Conservation (phyloP, 2,113 vertebrate genomes). For the Isichthys henryi region DNA sequence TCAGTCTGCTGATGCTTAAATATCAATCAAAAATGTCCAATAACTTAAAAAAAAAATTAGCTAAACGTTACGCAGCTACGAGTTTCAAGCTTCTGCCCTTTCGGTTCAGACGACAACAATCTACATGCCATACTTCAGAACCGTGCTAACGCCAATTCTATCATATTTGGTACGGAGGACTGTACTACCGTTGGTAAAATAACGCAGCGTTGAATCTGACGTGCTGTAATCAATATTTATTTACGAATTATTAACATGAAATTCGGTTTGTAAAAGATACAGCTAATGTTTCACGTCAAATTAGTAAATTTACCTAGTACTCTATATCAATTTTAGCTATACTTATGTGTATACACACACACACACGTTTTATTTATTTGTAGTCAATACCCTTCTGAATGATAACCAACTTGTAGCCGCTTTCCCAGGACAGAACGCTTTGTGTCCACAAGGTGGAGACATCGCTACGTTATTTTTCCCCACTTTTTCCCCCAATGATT, state of each 20-base stretch:
- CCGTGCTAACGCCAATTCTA: not conserved
- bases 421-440: not conserved
- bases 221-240: not conserved
- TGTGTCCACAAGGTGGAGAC: constrained; percentile 1
- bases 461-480: not conserved
- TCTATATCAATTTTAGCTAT: not conserved
- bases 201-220: not conserved
- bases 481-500: not conserved
- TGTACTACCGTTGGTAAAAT: not conserved
- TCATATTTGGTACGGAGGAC: not conserved
- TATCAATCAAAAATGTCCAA: not conserved
- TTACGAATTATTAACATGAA: not conserved
- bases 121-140: not conserved
- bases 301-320: not conserved
- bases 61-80: not conserved
- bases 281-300: not conserved
- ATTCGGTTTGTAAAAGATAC: not conserved
- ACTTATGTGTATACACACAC: not conserved
- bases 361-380: not conserved
- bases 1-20: not conserved
- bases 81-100: not conserved
- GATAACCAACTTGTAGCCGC: not conserved
- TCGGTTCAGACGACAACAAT: not conserved
- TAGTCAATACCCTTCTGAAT: not conserved
- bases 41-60: not conserved